Evolutionary conservation across 2,797 vertebrate species (phyloP), one percentile per base, ranked within the genome.

Genomic region (Emys orbicularis): DNA sequence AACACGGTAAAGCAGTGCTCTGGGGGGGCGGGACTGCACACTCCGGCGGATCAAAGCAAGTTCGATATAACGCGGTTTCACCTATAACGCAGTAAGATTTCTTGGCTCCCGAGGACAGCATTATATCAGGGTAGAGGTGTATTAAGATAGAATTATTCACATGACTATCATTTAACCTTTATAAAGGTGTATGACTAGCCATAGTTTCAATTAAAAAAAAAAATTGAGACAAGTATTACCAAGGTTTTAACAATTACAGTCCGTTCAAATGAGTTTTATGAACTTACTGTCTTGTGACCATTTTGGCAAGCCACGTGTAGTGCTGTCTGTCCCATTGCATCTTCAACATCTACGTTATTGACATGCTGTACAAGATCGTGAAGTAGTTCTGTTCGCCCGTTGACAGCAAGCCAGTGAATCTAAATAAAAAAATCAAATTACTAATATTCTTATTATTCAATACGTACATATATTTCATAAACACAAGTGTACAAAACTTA

Each of bases 281-380:
- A 90, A 93, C 97, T 98, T 98, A 99, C 99, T 13, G 99, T 99
- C 97, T 99, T 99, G 97, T 99, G 99, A 92, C 99, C 99, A 0
- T 99, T 99, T 97, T 99, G 99, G 97, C 99, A 99, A 96, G 99
- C 99, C 21, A 99, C 99, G 2, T 99, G 99, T 81, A 99, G 98
- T 1, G 99, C 99, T 5, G 99, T 99, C 98, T 99, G 99, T 5
- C 99, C 99, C 99, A 99, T 99, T n/a, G 99, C 99, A 72, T 99
- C 99, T 97, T 99, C 99, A 83, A 99, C 99, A 47, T 99, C 99
- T 54, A 99, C 99, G 1, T 99, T 99, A 93, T 98, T 98, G 97
- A 99, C 99, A 9, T 99, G 99, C 74, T 99, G 99, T 76, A 99
- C 99, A 90, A 99, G 99, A 95, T 99, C 99, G 74, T 99, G 99